Conservation (phyloP, 2,888 invertebrate genomes). For the Silvanus unidentatus region DNA sequence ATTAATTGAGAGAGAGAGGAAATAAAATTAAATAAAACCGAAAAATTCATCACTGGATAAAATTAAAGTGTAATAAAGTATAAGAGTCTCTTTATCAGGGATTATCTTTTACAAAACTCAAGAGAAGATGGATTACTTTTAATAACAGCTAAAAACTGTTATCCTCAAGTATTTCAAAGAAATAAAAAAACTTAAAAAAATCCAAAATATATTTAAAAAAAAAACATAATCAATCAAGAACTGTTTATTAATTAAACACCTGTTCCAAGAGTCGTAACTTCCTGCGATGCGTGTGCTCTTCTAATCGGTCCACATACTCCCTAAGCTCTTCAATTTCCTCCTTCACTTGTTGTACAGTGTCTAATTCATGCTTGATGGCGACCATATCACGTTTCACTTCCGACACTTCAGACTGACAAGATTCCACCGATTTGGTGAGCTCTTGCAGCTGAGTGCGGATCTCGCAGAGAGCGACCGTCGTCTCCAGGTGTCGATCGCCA, state of each 20-base stretch:
- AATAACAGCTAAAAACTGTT: no score
- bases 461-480: slow-evolving; percentile 89
- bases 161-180: no score
- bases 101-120: background rate
- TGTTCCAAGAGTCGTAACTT: slow-evolving; percentile 88
- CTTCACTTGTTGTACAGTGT: slow-evolving; percentile 90
- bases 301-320: slow-evolving; percentile 86
- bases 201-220: background rate
- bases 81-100: no score
- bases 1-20: no score
- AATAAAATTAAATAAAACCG: no score
- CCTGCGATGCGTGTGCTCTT: slow-evolving; percentile 85
- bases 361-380: slow-evolving; percentile 88
- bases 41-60: no score
- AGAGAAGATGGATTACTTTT: no score
- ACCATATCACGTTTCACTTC: slow-evolving; percentile 94
- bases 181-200: no score
- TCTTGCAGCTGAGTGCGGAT: slow-evolving; percentile 89
- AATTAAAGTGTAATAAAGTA: no score
- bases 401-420: slow-evolving; percentile 90
- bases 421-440: slow-evolving; percentile 89
- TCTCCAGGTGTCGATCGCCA: slow-evolving; percentile 81
- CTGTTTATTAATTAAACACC: slow-evolving; percentile 49
- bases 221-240: background rate
- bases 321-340: slow-evolving; percentile 90